These are phyloP conservation scores for Fundulus diaphanus DNA, from an alignment of 2,797 vertebrate species.

Conservation along the genomic window DNA sequence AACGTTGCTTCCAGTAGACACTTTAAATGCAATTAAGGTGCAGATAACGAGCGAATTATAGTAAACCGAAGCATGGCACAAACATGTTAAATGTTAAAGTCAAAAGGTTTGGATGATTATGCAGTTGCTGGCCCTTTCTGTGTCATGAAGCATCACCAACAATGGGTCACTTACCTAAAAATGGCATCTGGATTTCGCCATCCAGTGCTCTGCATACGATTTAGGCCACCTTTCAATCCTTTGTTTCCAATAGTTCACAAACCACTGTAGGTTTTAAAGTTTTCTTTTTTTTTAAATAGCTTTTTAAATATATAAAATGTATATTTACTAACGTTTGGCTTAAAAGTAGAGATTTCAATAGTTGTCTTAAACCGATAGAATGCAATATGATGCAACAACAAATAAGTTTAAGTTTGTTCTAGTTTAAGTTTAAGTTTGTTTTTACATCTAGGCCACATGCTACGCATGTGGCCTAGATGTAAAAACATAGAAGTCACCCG, in stretches of 20 bases:
- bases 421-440: no score
- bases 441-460: no score
- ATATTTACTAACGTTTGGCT: neutral
- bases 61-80: neutral
- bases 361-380: neutral
- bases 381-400: neutral
- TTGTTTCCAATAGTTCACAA: neutral
- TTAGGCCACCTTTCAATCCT: neutral
- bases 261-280: neutral
- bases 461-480: no score
- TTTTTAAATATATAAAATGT: neutral
- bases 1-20: neutral
- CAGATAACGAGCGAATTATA: neutral
- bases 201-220: neutral
- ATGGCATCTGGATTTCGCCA: neutral
- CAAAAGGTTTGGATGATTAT: no score
- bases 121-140: no score
- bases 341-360: neutral
- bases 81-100: neutral
- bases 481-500: no score
- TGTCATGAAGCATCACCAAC: no score
- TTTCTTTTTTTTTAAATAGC: no score
- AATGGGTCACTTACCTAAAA: no score
- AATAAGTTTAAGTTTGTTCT: no score
- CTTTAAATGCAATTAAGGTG: neutral